phyloP scores from a whole-genome alignment of 2,888 invertebrate species.

The Brachyptera risi region DNA sequence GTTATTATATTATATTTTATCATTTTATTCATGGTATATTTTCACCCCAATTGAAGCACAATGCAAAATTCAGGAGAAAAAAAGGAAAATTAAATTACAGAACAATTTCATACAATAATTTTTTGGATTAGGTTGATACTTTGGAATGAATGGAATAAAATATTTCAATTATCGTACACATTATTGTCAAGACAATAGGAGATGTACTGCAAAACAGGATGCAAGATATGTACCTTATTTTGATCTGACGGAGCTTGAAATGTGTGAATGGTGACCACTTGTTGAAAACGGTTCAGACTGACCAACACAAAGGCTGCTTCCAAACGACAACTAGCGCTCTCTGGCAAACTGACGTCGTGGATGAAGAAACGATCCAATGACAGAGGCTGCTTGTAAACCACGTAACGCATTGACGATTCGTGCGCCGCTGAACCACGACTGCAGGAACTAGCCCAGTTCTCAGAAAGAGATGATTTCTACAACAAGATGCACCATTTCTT shows the following conservation, averaged over 20 bases:
- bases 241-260: conserved; percentile 45
- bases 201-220: too few relatives aligned
- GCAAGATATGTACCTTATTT: conserved; percentile 41
- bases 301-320: conserved; percentile 46
- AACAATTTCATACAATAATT: not conserved
- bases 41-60: too few relatives aligned
- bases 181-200: too few relatives aligned
- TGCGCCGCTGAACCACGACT: conserved; percentile 38
- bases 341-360: conserved; percentile 43
- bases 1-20: too few relatives aligned
- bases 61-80: too few relatives aligned
- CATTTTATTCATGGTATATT: too few relatives aligned
- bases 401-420: conserved; percentile 40
- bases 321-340: conserved; percentile 42
- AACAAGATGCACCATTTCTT: conserved; percentile 27
- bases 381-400: conserved; percentile 47
- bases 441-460: conserved; percentile 44
- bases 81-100: not conserved
- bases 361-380: conserved; percentile 47
- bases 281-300: conserved; percentile 46
- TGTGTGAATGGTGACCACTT: conserved; percentile 47
- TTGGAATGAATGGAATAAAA: not conserved
- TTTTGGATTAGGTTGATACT: not conserved
- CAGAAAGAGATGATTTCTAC: conserved; percentile 46
- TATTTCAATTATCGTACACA: too few relatives aligned